A percentile compares a stretch with the other conserved stretches of the same genome.
These are phyloP conservation scores for Archocentrus centrarchus DNA, from an alignment of 2,113 vertebrate species.

Conservation along the genomic window DNA sequence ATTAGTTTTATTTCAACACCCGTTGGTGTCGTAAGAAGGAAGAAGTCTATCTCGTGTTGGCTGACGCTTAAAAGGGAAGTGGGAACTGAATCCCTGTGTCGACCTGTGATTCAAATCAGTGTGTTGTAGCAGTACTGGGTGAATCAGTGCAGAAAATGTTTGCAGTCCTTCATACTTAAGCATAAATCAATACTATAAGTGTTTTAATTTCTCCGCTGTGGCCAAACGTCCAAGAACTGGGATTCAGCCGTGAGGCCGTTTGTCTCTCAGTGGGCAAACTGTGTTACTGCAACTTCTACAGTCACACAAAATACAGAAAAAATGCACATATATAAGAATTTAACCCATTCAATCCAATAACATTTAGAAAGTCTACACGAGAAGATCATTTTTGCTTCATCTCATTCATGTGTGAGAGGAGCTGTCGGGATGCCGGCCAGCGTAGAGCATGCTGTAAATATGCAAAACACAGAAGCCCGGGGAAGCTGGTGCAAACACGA, in stretches of 20 bases:
- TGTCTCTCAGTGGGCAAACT: too few relatives aligned
- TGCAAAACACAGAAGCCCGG: background rate
- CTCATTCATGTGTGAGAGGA: background rate
- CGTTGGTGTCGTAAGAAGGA: background rate
- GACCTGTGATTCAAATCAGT: background rate
- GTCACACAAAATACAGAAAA: too few relatives aligned
- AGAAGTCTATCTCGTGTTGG: background rate
- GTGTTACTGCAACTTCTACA: too few relatives aligned
- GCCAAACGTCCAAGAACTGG: too few relatives aligned
- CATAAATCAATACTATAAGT: background rate
- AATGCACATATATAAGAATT: too few relatives aligned
- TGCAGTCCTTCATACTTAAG: background rate
- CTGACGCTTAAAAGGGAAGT: background rate
- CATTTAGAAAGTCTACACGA: background rate
- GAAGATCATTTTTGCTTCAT: too few relatives aligned
- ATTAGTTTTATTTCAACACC: background rate
- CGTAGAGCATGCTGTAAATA: background rate
- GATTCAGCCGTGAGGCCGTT: too few relatives aligned
- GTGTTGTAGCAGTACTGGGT: rapidly evolving
- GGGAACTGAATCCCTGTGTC: background rate
- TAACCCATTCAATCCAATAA: too few relatives aligned
- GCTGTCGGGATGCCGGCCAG: background rate
- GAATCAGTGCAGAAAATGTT: background rate
- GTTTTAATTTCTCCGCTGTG: too few relatives aligned
- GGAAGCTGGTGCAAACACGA: background rate